A percentile compares a stretch with the other conserved stretches of the same genome.
Conservation (phyloP, 2,797 vertebrate species). For the Hypotaenidia philippensis region DNA sequence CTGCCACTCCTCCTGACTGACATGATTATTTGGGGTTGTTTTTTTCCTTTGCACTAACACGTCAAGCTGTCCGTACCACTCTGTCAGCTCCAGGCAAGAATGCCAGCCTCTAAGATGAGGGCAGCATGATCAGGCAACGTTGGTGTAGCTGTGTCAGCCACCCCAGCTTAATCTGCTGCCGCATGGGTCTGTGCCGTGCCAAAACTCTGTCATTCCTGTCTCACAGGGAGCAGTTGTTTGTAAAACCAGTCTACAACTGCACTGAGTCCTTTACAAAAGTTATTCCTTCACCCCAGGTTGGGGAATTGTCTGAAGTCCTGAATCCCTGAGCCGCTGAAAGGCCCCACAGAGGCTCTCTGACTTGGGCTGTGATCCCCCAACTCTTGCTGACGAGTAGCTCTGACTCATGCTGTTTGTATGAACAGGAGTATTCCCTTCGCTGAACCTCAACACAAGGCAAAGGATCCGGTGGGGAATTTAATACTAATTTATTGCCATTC, state of each 20-base stretch:
- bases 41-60: background rate
- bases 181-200: background rate
- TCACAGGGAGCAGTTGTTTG: background rate
- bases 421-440: background rate
- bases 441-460: background rate
- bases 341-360: background rate
- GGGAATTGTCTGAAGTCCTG: background rate
- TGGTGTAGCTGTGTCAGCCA: background rate
- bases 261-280: background rate
- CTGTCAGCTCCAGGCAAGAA: constrained; percentile 15
- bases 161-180: background rate
- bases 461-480: background rate
- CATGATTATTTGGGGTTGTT: background rate
- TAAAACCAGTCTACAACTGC: background rate
- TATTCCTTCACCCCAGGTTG: background rate
- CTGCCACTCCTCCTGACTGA: background rate
- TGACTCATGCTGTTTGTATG: fast-evolving
- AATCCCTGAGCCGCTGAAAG: background rate
- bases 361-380: background rate
- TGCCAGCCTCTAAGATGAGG: background rate
- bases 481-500: background rate
- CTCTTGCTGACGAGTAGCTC: background rate
- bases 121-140: background rate
- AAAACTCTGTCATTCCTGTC: background rate
- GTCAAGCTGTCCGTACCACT: background rate